Evolutionary conservation across 2,797 vertebrate species (phyloP).

Genomic region (Sebastes ruberrimus): DNA sequence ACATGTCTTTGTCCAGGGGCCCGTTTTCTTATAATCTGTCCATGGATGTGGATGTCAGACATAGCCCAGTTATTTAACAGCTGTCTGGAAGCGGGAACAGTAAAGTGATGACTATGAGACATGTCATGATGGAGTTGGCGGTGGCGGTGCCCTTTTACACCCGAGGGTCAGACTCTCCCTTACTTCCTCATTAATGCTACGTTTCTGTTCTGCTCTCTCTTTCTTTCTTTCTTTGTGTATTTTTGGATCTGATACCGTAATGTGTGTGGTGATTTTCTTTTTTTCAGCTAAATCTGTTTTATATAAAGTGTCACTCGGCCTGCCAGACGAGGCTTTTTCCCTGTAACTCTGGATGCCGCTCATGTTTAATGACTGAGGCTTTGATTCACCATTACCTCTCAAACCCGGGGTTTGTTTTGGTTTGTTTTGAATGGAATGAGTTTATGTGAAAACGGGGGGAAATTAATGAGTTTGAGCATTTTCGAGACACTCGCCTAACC

Average conservation of each 20-base stretch:
- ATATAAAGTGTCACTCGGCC: slow-evolving; percentile 59
- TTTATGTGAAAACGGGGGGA: slow-evolving; percentile 33
- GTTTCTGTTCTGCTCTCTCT: slow-evolving; percentile 23
- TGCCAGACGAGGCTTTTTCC: slow-evolving; percentile 58
- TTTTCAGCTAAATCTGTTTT: slow-evolving; percentile 66
- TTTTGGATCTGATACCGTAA: slow-evolving; percentile 53
- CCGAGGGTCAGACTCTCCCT: slow-evolving; percentile 15
- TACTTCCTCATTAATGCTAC: slow-evolving; percentile 44
- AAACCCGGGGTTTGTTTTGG: slow-evolving; percentile 16
- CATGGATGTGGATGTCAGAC: slow-evolving; percentile 21
- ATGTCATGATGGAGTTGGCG: slow-evolving; percentile 18
- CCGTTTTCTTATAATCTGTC: not conserved
- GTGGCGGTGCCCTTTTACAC: slow-evolving; percentile 24
- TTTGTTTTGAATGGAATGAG: slow-evolving; percentile 43
- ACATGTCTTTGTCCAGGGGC: not conserved
- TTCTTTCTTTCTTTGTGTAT: slow-evolving; percentile 32
- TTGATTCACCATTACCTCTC: slow-evolving; percentile 50
- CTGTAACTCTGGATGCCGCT: slow-evolving; percentile 51
- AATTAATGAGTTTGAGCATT: slow-evolving; percentile 39
- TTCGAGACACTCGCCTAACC: slow-evolving; percentile 31
- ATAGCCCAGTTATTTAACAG: slow-evolving; percentile 36
- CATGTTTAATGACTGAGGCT: slow-evolving; percentile 55
- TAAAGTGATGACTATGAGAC: not conserved
- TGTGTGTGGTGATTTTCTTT: slow-evolving; percentile 36
- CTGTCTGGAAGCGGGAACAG: slow-evolving; percentile 3